phyloP scores from a whole-genome alignment of 1,140 invertebrate genomes.

The Arion vulgaris region DNA sequence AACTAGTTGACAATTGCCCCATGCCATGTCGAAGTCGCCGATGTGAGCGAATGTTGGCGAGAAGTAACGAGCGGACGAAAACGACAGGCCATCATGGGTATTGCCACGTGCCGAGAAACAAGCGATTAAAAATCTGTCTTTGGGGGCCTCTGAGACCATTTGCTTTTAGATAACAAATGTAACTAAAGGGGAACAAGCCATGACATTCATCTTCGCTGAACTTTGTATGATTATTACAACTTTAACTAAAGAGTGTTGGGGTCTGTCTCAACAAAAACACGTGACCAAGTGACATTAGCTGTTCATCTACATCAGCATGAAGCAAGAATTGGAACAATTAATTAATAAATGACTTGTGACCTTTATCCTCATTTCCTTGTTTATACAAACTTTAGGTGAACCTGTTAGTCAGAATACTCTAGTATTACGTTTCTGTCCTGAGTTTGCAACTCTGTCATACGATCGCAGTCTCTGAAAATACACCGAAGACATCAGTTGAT shows the following conservation, averaged over 20 bases:
- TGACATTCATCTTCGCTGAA: not conserved
- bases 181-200: not conserved
- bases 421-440: no score
- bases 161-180: not conserved
- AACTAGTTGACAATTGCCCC: not conserved
- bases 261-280: not conserved
- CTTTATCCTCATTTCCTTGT: no score
- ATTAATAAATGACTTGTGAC: no score
- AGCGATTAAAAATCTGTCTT: constrained; percentile 11
- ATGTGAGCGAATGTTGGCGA: not conserved
- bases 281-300: not conserved
- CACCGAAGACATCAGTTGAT: no score
- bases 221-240: not conserved
- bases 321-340: not conserved
- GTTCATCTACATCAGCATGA: not conserved
- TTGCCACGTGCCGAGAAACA: constrained; percentile 10
- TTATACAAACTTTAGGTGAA: no score
- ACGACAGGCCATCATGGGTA: not conserved
- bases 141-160: not conserved
- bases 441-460: no score
- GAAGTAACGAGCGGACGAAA: not conserved
- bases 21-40: not conserved
- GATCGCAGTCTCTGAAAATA: no score
- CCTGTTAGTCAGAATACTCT: no score
- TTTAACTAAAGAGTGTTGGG: not conserved